Percentiles rank a stretch among this genome's conserved stretches.
Conservation (phyloP, 2,888 invertebrate species). For the Actias luna region DNA sequence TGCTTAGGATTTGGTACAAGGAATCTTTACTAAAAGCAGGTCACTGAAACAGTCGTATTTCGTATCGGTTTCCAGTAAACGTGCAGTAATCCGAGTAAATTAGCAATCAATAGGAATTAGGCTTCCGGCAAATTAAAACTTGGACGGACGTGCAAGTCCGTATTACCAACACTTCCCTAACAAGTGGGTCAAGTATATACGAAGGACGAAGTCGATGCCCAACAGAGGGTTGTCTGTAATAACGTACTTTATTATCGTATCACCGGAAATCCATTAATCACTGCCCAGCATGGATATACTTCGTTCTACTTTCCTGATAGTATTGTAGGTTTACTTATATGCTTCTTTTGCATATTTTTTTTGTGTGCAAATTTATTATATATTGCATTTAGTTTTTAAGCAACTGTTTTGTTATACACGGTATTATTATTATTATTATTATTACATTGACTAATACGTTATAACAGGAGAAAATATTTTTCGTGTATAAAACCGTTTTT, state of each 20-base stretch:
- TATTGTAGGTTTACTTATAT: constrained; percentile 46
- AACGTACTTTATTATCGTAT: constrained; percentile 62
- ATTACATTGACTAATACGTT: no score
- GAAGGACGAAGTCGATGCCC: constrained; percentile 56
- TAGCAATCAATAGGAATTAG: constrained; percentile 52
- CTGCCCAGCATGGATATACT: constrained; percentile 49
- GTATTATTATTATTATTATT: no score
- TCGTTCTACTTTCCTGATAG: constrained; percentile 46
- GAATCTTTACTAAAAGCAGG: neutral
- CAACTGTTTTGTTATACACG: no score
- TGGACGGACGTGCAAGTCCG: constrained; percentile 37
- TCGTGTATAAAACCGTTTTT: no score
- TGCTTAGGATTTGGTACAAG: neutral
- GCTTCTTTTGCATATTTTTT: constrained; percentile 23
- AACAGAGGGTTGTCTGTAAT: constrained; percentile 46
- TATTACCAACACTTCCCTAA: constrained; percentile 52
- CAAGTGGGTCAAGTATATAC: constrained; percentile 72
- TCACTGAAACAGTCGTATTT: neutral
- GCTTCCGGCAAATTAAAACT: constrained; percentile 54
- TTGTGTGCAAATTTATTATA: no score
- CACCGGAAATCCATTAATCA: constrained; percentile 64
- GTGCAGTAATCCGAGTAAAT: constrained; percentile 36
- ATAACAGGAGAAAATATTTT: no score
- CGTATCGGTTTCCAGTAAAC: constrained; percentile 30
- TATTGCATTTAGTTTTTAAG: no score